These are phyloP conservation scores for Bellardia bayeri DNA, from an alignment of 2,888 invertebrate genomes.

Conservation along the genomic window DNA sequence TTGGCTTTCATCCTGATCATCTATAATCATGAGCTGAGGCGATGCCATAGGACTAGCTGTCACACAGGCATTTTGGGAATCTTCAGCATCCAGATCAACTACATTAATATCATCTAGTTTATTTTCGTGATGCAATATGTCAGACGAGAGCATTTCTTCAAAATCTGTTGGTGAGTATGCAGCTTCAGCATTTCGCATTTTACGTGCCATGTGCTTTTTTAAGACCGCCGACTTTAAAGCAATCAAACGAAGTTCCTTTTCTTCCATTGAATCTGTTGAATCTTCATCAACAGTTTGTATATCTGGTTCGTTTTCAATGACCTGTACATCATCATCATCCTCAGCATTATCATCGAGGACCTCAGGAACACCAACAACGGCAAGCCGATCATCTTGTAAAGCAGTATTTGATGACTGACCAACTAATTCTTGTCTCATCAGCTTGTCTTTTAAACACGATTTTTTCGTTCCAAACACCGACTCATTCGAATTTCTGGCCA, in stretches of 20 bases:
- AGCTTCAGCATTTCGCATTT: slow-evolving; percentile 81
- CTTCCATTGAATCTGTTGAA: slow-evolving; percentile 76
- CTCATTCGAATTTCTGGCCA: slow-evolving; percentile 45
- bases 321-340: slow-evolving; percentile 59
- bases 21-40: slow-evolving; percentile 77
- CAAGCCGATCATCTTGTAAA: neutral
- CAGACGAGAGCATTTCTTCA: slow-evolving; percentile 77
- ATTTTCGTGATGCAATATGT: slow-evolving; percentile 74
- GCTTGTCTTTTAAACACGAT: slow-evolving; percentile 63
- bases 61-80: slow-evolving; percentile 76
- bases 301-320: slow-evolving; percentile 56
- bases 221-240: slow-evolving; percentile 83
- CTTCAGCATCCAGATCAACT: slow-evolving; percentile 74
- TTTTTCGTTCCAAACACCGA: slow-evolving; percentile 6
- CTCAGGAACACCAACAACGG: neutral
- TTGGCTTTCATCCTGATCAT: slow-evolving; percentile 61
- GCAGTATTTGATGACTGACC: neutral
- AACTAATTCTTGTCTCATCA: slow-evolving; percentile 46
- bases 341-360: neutral
- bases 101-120: slow-evolving; percentile 75
- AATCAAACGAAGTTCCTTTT: slow-evolving; percentile 82
- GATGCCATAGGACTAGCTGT: slow-evolving; percentile 83
- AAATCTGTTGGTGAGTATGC: slow-evolving; percentile 84
- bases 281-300: slow-evolving; percentile 67
- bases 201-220: slow-evolving; percentile 81